Evolutionary conservation across 2,113 vertebrate genomes (phyloP), one percentile per base, ranked within the genome.

Genomic region (Danionella cerebrum): DNA sequence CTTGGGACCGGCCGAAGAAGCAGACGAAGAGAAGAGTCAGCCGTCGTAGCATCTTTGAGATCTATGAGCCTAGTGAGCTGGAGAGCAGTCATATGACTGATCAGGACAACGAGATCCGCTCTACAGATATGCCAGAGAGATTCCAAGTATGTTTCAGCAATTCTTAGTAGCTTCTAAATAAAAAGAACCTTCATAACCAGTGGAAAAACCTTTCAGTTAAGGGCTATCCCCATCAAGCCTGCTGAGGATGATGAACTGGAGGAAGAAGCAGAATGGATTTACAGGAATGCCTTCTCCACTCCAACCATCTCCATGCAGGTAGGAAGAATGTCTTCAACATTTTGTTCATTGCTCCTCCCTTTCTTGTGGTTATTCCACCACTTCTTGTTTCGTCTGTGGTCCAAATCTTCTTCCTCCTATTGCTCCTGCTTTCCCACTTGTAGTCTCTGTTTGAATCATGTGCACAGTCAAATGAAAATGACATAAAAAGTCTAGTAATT

Each of bases 191-290:
- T 52, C n/a, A 65, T 24, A 13, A n/a, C n/a, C n/a, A n/a, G n/a
- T n/a, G n/a, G n/a, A n/a, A n/a, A n/a, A n/a, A n/a, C n/a, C 62
- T 24, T 53, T 1, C 75, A 99, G 96, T 79, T 99, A 52, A 85
- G 96, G 44, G 84, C 90, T 45, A 97, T 96, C 57, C 91, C 92
- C 0, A 93, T 99, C 63, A 98, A 95, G 79, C 89, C 76, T 2
- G 94, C 94, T 67, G 96, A 99, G 80, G 96, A 99, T 62, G 94
- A 97, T 19, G 96, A 99, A 72, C 82, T 99, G 51, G 96, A 99
- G 73, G 95, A 97, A n/a, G 96, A 99, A 79, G 94, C 96, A 10
- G 94, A 98, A 75, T 99, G 96, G 96, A 98, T 99, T 82, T 99
- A 97, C 45, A 92, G 94, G 77, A 96, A 98, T 9, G 95, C 94